These are phyloP conservation scores for Conops quadrifasciatus DNA, from an alignment of 2,888 invertebrate genomes.

Conservation along the genomic window DNA sequence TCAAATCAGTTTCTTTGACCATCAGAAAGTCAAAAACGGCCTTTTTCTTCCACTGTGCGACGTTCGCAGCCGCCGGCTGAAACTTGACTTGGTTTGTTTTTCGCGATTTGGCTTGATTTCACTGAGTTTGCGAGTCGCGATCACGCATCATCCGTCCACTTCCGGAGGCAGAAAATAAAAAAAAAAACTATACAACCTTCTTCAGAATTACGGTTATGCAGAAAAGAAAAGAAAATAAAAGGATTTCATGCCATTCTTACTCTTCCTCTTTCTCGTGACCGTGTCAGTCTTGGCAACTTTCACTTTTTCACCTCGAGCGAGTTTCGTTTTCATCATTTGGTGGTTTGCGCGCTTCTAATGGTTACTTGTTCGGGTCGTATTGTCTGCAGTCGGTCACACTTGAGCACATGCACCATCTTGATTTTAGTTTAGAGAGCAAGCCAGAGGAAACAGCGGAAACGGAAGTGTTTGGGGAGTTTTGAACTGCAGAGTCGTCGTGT, in stretches of 20 bases:
- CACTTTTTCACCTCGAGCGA: neutral
- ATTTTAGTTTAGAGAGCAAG: neutral
- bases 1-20: no score
- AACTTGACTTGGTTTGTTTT: conserved; percentile 26
- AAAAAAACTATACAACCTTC: neutral
- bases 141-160: neutral
- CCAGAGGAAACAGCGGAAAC: neutral
- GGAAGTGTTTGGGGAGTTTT: neutral
- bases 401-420: conserved; percentile 11
- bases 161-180: neutral
- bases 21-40: no score
- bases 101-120: neutral
- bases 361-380: neutral
- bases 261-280: neutral
- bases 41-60: no score
- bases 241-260: neutral
- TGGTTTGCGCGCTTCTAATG: neutral
- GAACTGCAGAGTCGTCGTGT: neutral
- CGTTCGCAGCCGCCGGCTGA: conserved; percentile 2
- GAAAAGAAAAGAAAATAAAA: neutral
- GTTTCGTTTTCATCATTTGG: neutral
- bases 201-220: no score
- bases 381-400: neutral
- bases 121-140: neutral
- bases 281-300: conserved; percentile 2